Conservation (phyloP, 1,140 invertebrate genomes). For the Calephelis virginiensis region DNA sequence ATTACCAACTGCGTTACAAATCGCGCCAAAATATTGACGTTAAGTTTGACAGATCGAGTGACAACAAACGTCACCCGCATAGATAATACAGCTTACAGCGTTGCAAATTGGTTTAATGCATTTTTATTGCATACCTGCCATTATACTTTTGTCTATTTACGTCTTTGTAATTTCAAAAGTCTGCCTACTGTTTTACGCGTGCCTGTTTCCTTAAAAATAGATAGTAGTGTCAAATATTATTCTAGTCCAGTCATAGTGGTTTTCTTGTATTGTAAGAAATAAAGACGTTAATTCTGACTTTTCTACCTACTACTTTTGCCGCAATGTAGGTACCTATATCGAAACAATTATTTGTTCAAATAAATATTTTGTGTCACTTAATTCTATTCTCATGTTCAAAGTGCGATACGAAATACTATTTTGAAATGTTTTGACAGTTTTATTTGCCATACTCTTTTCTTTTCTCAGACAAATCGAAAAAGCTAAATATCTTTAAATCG, state of each 20-base stretch:
- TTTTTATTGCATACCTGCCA: slow-evolving; percentile 31
- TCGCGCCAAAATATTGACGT: slow-evolving; percentile 74
- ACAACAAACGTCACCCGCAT: slow-evolving; percentile 47
- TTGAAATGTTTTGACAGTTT: too few species aligned
- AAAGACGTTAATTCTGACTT: background rate
- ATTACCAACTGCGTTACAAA: slow-evolving; percentile 56
- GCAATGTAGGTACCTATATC: too few species aligned
- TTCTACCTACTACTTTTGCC: too few species aligned
- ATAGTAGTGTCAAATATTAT: background rate
- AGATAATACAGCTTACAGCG: slow-evolving; percentile 64
- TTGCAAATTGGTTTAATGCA: slow-evolving; percentile 46
- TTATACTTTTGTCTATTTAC: slow-evolving; percentile 40
- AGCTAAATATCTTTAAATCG: too few species aligned
- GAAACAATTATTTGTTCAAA: too few species aligned
- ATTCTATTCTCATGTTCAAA: too few species aligned
- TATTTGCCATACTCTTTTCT: too few species aligned
- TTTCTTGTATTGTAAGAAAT: slow-evolving; percentile 3
- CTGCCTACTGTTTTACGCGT: slow-evolving; percentile 45
- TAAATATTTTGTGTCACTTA: too few species aligned
- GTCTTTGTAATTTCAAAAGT: slow-evolving; percentile 33
- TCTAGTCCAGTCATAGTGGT: background rate
- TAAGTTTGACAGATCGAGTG: slow-evolving; percentile 58
- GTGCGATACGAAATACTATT: too few species aligned
- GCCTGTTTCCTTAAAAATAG: slow-evolving; percentile 21
- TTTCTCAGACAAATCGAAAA: too few species aligned